These are phyloP conservation scores for Tupaia tana DNA, from an alignment of 2,113 vertebrate genomes.

Conservation along the genomic window DNA sequence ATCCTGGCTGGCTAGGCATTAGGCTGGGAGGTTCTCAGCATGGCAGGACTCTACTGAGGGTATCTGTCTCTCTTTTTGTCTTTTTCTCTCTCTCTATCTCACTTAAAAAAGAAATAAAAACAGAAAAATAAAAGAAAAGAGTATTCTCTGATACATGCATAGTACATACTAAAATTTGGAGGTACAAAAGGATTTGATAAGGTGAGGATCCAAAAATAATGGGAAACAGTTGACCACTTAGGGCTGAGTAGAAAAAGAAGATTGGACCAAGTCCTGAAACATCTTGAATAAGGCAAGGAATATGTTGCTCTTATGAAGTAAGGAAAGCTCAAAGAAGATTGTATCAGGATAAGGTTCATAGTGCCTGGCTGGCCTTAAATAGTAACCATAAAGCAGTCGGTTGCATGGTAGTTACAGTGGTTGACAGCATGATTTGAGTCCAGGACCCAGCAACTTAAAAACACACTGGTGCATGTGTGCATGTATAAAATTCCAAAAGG, in stretches of 20 bases:
- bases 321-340: background rate
- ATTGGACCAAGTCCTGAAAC: background rate
- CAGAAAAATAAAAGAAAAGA: background rate
- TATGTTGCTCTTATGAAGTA: background rate
- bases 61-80: no score
- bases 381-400: background rate
- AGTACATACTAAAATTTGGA: fast-evolving
- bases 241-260: background rate
- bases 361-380: background rate
- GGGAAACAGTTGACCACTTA: background rate
- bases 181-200: background rate
- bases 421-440: no score
- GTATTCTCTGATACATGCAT: background rate
- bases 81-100: no score
- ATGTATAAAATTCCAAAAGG: no score
- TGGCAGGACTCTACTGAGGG: no score
- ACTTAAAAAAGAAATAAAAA: no score
- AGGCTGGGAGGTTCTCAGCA: no score
- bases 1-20: no score
- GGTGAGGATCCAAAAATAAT: background rate
- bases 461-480: no score
- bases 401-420: no score
- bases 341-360: background rate
- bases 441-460: no score
- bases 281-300: background rate